Evolutionary conservation across 2,888 invertebrate species (phyloP).

Genomic region (Ctena decussata): DNA sequence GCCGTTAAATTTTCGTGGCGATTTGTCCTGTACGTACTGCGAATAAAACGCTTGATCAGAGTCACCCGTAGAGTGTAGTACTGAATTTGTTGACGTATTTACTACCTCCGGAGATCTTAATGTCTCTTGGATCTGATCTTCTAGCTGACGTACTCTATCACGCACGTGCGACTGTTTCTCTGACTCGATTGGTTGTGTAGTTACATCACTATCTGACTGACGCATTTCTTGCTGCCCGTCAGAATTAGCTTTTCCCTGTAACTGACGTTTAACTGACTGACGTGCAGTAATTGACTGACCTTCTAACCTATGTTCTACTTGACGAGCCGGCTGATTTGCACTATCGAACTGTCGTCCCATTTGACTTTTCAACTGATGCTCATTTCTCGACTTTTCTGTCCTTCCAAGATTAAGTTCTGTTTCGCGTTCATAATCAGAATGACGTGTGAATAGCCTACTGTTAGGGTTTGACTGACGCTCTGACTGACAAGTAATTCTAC

Average conservation of each 20-base stretch:
- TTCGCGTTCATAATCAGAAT: no score
- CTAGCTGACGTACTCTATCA: not conserved
- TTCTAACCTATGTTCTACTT: not conserved
- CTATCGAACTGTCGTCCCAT: not conserved
- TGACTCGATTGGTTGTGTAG: not conserved
- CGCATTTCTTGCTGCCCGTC: not conserved
- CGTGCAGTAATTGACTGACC: not conserved
- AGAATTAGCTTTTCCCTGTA: not conserved
- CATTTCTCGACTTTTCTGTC: not conserved
- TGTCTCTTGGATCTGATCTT: not conserved
- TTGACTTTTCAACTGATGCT: not conserved
- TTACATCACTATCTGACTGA: no score
- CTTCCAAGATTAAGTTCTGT: no score
- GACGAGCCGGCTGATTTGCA: not conserved
- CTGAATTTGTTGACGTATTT: not conserved
- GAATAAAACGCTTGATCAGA: not conserved
- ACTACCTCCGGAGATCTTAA: not conserved
- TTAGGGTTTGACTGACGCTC: no score
- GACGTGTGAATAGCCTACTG: no score
- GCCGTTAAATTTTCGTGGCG: not conserved
- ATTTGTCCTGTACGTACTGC: not conserved
- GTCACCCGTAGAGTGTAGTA: not conserved
- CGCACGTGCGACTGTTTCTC: not conserved
- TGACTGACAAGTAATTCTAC: no score
- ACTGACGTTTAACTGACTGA: not conserved